Evolutionary conservation across 2,113 vertebrate species (phyloP).

Genomic region (Aplodontia rufa): DNA sequence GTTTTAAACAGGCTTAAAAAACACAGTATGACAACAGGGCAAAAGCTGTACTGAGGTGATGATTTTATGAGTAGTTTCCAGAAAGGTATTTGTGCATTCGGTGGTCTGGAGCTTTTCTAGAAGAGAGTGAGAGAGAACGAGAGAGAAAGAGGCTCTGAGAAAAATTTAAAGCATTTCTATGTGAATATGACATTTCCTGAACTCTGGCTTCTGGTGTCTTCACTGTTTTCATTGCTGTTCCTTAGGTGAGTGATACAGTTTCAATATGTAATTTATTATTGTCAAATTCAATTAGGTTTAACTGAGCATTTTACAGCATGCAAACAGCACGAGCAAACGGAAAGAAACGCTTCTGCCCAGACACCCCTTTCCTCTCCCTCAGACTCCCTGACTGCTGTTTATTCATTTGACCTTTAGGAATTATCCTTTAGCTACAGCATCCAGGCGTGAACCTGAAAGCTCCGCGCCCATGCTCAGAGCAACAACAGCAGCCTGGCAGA

Average conservation of each 20-base stretch:
- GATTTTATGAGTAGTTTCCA: constrained; percentile 59
- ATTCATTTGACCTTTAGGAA: not conserved
- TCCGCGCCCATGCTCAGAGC: not conserved
- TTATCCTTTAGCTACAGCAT: not conserved
- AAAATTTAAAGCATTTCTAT: constrained; percentile 83
- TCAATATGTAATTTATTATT: constrained; percentile 79
- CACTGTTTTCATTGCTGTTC: constrained; percentile 74
- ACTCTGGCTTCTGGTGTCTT: constrained; percentile 78
- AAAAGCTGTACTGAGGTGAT: constrained; percentile 42
- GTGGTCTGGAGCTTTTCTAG: constrained; percentile 59
- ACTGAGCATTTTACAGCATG: constrained; percentile 77
- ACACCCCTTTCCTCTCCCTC: constrained; percentile 41
- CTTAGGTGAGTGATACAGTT: constrained; percentile 81
- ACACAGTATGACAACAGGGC: not conserved
- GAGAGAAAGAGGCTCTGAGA: constrained; percentile 65
- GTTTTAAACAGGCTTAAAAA: constrained; percentile 59
- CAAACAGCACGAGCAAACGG: constrained; percentile 65
- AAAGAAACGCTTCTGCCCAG: not conserved
- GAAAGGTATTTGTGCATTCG: constrained; percentile 61
- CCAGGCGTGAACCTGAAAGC: not conserved
- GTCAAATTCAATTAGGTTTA: constrained; percentile 84
- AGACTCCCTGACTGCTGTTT: constrained; percentile 5
- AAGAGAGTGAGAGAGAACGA: not conserved
- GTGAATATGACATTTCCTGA: constrained; percentile 84
- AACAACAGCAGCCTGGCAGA: not conserved